phyloP scores from a whole-genome alignment of 2,113 vertebrate genomes.

The Chamaetylas fuelleborni region DNA sequence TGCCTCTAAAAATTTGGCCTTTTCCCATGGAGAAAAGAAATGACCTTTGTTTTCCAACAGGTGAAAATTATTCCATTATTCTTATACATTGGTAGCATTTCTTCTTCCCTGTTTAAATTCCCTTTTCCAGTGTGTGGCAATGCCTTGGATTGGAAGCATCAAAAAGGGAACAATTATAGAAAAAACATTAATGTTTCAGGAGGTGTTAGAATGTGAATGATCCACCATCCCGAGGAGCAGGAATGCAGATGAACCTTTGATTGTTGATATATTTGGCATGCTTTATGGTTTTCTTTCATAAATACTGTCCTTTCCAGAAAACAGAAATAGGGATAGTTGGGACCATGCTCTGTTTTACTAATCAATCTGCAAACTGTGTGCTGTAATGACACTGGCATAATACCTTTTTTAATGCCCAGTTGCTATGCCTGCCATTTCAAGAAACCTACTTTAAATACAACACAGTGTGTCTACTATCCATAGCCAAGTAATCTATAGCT shows the following conservation, averaged over 20 bases:
- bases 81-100: not conserved
- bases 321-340: not conserved
- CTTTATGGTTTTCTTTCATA: not conserved
- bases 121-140: not conserved
- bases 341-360: not conserved
- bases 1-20: not conserved
- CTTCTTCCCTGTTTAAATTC: not conserved
- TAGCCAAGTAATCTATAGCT: not conserved
- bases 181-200: not conserved
- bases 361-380: not conserved
- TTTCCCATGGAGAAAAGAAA: not conserved
- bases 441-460: not conserved
- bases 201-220: not conserved
- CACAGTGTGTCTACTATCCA: not conserved
- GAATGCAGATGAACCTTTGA: not conserved
- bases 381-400: not conserved
- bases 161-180: not conserved
- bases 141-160: not conserved
- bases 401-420: not conserved
- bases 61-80: not conserved
- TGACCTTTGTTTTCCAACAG: not conserved
- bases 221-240: not conserved
- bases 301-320: not conserved
- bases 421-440: not conserved
- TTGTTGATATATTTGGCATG: not conserved